Evolutionary conservation across 2,797 vertebrate genomes (phyloP).

Genomic region (Galaxias olidus): DNA sequence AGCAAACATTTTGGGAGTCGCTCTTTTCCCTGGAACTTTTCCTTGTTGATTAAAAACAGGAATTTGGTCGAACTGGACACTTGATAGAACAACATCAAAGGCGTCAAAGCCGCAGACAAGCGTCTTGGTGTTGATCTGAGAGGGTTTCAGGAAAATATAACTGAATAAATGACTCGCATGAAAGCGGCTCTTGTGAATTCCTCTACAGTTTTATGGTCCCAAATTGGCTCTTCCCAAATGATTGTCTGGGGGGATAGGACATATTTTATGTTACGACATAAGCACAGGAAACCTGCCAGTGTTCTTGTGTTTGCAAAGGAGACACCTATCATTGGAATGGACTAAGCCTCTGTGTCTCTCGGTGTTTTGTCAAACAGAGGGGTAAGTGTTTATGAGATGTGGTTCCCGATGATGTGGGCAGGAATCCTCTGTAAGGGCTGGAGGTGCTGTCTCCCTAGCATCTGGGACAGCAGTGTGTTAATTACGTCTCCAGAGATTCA

Average conservation of each 20-base stretch:
- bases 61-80: conserved; percentile 46
- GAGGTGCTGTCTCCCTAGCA: conserved; percentile 33
- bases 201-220: conserved; percentile 15
- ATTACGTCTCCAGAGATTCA: conserved; percentile 61
- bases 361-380: conserved; percentile 50
- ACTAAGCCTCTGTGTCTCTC: conserved; percentile 32
- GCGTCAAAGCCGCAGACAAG: conserved; percentile 25
- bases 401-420: conserved; percentile 25
- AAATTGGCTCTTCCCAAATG: conserved; percentile 42
- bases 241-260: conserved; percentile 17
- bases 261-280: conserved; percentile 23
- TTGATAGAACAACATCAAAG: conserved; percentile 52
- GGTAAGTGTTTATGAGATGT: conserved; percentile 10
- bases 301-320: conserved; percentile 51
- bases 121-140: conserved; percentile 64
- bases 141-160: conserved; percentile 30
- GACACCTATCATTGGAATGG: conserved; percentile 57
- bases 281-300: conserved; percentile 34
- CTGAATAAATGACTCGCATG: conserved; percentile 26
- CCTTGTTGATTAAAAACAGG: conserved; percentile 60
- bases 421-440: conserved; percentile 53
- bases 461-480: conserved; percentile 43
- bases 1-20: conserved; percentile 68
- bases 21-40: conserved; percentile 65
- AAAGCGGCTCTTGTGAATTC: neutral